Evolutionary conservation across 2,797 vertebrate species (phyloP).

Genomic region (Aldrovandia affinis): DNA sequence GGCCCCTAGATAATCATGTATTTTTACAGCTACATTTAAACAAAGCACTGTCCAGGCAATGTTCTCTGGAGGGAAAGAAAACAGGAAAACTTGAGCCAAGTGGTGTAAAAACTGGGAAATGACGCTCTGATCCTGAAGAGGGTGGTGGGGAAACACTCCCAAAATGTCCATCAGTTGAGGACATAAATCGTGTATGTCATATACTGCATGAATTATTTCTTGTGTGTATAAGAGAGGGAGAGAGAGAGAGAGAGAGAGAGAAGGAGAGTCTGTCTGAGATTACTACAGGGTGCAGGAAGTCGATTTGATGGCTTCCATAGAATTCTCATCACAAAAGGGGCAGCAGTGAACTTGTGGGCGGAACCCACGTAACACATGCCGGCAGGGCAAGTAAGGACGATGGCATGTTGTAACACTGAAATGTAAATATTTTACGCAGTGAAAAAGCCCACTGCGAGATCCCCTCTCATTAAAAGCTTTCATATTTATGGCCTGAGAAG

Average conservation of each 20-base stretch:
- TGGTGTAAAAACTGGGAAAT: too few relatives aligned
- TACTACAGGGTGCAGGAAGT: not conserved
- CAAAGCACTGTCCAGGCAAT: too few relatives aligned
- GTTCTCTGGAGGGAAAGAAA: too few relatives aligned
- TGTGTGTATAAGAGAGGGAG: too few relatives aligned
- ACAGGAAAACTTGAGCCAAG: too few relatives aligned
- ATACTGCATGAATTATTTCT: constrained; percentile 3
- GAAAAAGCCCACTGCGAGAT: not conserved
- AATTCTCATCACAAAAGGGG: too few relatives aligned
- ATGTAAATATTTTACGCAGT: constrained; percentile 3
- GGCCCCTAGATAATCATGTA: too few relatives aligned
- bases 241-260: constrained; percentile 21
- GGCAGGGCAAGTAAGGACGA: not conserved
- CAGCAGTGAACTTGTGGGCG: not conserved
- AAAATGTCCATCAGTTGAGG: too few relatives aligned
- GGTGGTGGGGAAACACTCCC: too few relatives aligned
- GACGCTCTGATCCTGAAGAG: too few relatives aligned
- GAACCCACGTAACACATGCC: not conserved
- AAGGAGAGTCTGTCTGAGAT: not conserved
- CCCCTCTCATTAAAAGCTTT: not conserved
- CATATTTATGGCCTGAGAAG: not conserved
- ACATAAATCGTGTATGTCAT: not conserved
- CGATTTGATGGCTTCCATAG: too few relatives aligned
- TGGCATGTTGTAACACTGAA: constrained; percentile 22
- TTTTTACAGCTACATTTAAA: too few relatives aligned